A percentile compares a stretch with the other conserved stretches of the same genome.
phyloP scores from a whole-genome alignment of 2,797 vertebrate genomes.

The Sebastes itinus region DNA sequence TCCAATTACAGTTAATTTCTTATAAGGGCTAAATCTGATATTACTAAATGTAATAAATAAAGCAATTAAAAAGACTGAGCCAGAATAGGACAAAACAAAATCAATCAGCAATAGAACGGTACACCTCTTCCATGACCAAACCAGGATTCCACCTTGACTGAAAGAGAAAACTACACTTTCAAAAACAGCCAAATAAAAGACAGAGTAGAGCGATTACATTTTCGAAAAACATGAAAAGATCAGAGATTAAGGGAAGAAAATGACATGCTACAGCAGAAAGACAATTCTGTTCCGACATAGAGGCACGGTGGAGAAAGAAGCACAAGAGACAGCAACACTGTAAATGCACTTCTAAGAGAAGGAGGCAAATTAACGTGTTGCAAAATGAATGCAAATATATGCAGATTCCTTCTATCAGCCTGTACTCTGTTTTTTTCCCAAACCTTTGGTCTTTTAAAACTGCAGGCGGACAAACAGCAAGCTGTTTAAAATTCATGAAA shows the following conservation, averaged over 20 bases:
- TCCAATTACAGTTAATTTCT: conserved; percentile 7
- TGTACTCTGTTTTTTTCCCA: conserved; percentile 53
- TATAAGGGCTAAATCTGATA: background rate
- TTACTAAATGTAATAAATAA: conserved; percentile 6
- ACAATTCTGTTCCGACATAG: conserved; percentile 54
- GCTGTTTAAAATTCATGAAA: conserved; percentile 84
- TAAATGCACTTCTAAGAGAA: conserved; percentile 70
- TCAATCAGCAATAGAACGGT: background rate
- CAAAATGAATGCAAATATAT: conserved; percentile 86
- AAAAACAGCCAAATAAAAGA: conserved; percentile 48
- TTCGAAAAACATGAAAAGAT: conserved; percentile 64
- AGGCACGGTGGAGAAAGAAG: conserved; percentile 30
- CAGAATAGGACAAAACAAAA: background rate
- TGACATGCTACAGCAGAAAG: conserved; percentile 33
- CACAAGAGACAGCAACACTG: conserved; percentile 47
- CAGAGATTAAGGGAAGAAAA: conserved; percentile 55
- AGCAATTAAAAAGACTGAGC: conserved; percentile 7
- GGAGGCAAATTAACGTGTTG: conserved; percentile 78
- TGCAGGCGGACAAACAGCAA: conserved; percentile 80
- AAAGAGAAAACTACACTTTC: conserved; percentile 31
- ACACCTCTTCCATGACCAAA: background rate
- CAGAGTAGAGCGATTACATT: conserved; percentile 32
- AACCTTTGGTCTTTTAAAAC: conserved; percentile 83
- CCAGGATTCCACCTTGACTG: conserved; percentile 27
- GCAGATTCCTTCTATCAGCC: conserved; percentile 81